Percentiles rank a stretch among this genome's conserved stretches.
Conservation (phyloP, 2,113 vertebrate species). For the Ptyas mucosa region DNA sequence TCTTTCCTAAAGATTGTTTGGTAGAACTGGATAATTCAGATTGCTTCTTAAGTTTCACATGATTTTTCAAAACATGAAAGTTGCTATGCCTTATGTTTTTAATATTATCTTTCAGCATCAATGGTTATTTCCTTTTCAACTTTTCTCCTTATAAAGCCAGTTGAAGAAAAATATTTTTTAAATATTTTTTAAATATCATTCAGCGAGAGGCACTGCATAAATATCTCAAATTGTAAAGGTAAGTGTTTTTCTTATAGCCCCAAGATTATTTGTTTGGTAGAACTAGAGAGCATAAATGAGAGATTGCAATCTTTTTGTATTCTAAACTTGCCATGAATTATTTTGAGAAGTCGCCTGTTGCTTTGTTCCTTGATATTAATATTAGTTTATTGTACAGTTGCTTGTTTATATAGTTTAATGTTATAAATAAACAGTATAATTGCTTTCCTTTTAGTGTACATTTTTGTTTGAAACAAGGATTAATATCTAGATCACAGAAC, state of each 20-base stretch:
- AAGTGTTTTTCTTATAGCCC: background rate
- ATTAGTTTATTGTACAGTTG: background rate
- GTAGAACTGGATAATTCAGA: background rate
- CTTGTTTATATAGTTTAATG: background rate
- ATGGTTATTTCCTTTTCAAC: background rate
- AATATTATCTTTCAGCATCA: background rate
- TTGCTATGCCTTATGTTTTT: background rate
- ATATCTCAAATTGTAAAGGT: background rate
- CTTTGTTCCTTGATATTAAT: background rate
- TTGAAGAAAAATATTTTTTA: background rate
- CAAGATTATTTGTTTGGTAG: constrained; percentile 17
- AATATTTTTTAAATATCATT: background rate
- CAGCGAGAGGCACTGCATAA: background rate
- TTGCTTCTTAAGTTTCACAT: background rate
- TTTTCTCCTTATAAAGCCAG: background rate
- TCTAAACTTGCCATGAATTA: constrained; percentile 11
- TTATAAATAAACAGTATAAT: constrained; percentile 4
- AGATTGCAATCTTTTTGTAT: background rate
- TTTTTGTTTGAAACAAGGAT: background rate
- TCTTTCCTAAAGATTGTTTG: background rate
- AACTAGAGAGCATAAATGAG: background rate
- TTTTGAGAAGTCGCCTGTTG: constrained; percentile 5
- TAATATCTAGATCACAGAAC: background rate
- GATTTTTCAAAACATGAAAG: background rate
- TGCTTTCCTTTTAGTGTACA: background rate